These are phyloP conservation scores for Avahi laniger DNA, from an alignment of 2,797 vertebrate genomes.

Conservation along the genomic window DNA sequence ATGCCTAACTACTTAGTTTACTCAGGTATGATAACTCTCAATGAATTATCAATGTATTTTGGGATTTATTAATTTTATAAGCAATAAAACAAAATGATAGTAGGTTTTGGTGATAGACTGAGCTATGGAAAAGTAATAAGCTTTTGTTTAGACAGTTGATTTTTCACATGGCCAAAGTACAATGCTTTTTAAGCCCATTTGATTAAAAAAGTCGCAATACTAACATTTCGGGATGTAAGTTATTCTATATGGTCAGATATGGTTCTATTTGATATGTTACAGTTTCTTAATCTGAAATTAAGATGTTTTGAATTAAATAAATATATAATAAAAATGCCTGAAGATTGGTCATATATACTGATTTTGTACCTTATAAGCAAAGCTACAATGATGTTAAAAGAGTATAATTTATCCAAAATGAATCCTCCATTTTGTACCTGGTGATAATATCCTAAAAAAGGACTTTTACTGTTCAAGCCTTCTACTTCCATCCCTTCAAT, in stretches of 20 bases:
- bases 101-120: background rate
- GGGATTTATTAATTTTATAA: conserved; percentile 34
- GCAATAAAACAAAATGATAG: background rate
- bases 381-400: background rate
- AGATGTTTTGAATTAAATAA: conserved; percentile 27
- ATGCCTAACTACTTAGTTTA: background rate
- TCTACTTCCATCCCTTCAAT: background rate
- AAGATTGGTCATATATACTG: background rate
- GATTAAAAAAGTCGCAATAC: background rate
- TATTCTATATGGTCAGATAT: background rate
- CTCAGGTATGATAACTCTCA: background rate
- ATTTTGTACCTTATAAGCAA: background rate
- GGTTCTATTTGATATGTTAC: background rate
- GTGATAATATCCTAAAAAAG: background rate
- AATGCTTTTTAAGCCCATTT: background rate
- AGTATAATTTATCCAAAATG: background rate
- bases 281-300: background rate
- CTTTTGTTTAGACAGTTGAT: background rate
- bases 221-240: background rate
- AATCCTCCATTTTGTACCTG: background rate
- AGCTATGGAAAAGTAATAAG: background rate
- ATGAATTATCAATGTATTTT: background rate
- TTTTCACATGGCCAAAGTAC: background rate
- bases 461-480: background rate
- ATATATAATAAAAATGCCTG: background rate